Conservation (phyloP, 1,140 invertebrate genomes). For the Cydia amplana region DNA sequence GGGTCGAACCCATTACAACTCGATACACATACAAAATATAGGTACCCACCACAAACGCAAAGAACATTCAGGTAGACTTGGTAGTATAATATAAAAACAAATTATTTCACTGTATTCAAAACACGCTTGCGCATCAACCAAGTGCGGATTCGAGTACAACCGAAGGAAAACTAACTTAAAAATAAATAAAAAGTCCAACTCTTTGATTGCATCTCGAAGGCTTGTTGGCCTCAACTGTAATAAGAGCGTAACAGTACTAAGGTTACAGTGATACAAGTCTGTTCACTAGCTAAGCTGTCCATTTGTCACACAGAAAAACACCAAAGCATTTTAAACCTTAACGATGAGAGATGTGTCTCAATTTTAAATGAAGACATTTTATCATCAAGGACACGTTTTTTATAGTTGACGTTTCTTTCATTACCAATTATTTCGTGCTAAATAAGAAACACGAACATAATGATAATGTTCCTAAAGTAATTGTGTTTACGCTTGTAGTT, state of each 20-base stretch:
- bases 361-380: neutral
- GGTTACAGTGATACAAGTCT: neutral
- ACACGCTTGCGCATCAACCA: neutral
- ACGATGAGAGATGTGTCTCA: neutral
- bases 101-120: neutral
- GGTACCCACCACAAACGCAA: too few relatives aligned
- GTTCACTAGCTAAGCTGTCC: neutral
- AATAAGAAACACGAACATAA: slow-evolving; percentile 4
- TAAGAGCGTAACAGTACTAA: neutral
- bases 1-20: too few relatives aligned
- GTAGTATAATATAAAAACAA: neutral
- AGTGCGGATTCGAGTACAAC: neutral
- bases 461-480: neutral
- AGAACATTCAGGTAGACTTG: too few relatives aligned
- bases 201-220: neutral
- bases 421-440: slow-evolving; percentile 12
- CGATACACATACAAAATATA: too few relatives aligned
- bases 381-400: neutral
- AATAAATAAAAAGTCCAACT: neutral
- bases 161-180: neutral
- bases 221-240: neutral
- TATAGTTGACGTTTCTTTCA: slow-evolving; percentile 7
- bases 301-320: neutral
- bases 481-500: neutral
- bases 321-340: neutral